phyloP scores from a whole-genome alignment of 2,113 vertebrate species.

The Elachura formosa region DNA sequence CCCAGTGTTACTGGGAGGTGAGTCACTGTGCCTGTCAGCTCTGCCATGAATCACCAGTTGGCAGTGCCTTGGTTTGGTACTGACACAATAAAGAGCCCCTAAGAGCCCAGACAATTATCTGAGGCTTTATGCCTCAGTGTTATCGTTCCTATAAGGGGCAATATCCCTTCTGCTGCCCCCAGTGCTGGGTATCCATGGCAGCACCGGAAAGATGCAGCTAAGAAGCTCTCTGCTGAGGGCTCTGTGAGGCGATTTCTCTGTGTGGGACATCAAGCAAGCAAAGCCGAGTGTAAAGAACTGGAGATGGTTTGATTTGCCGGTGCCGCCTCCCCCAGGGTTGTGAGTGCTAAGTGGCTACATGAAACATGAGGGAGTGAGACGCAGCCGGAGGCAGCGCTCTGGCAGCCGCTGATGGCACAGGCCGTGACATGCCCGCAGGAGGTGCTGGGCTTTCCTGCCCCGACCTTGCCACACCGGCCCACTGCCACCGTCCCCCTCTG shows the following conservation, averaged over 20 bases:
- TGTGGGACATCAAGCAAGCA: not conserved
- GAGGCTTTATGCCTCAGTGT: not conserved
- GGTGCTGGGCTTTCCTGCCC: not conserved
- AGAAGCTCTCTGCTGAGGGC: not conserved
- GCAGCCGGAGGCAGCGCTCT: not conserved
- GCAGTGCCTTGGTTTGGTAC: not conserved
- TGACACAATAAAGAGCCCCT: not conserved
- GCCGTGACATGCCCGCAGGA: not conserved
- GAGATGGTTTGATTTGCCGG: not conserved
- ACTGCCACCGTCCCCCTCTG: not conserved
- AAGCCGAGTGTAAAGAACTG: not conserved
- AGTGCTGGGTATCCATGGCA: not conserved
- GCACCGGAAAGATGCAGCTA: accelerated
- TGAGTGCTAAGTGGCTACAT: not conserved
- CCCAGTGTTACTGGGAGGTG: not conserved
- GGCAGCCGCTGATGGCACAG: accelerated
- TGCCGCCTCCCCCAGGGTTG: not conserved
- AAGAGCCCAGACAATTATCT: not conserved
- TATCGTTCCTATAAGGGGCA: not conserved
- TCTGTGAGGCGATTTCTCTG: not conserved
- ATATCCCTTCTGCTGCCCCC: not conserved
- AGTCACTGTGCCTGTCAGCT: not conserved
- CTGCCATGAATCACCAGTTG: not conserved
- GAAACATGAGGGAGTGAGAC: not conserved
- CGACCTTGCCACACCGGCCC: not conserved